phyloP scores from a whole-genome alignment of 2,113 vertebrate species.

The Vireo altiloquus region DNA sequence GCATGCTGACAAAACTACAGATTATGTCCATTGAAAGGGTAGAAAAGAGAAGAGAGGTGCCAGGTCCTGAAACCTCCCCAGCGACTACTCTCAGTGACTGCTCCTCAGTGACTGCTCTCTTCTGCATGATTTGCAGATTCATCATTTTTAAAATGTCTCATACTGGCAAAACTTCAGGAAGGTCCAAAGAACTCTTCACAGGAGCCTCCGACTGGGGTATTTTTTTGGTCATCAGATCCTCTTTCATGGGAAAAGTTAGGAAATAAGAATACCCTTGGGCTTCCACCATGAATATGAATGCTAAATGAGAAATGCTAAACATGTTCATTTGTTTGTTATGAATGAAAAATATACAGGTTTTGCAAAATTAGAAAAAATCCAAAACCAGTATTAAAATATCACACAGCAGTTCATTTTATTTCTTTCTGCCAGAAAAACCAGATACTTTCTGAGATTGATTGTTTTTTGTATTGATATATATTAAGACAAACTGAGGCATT shows the following conservation, averaged over 20 bases:
- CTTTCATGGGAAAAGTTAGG: background rate
- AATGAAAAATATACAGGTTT: background rate
- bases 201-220: accelerated
- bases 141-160: background rate
- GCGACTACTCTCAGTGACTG: background rate
- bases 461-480: background rate
- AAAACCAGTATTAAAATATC: background rate
- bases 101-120: background rate
- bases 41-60: background rate
- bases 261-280: background rate
- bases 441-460: background rate
- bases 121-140: background rate
- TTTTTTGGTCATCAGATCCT: background rate
- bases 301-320: background rate
- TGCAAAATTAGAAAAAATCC: background rate
- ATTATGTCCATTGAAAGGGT: background rate
- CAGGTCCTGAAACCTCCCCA: background rate
- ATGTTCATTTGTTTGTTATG: background rate
- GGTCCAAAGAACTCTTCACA: background rate
- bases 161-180: background rate
- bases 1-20: background rate
- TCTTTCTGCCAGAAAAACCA: background rate
- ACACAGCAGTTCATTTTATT: background rate
- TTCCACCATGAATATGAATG: background rate
- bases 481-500: background rate